Conservation (phyloP, 2,888 invertebrate genomes). For the Lumbricus terrestris region DNA sequence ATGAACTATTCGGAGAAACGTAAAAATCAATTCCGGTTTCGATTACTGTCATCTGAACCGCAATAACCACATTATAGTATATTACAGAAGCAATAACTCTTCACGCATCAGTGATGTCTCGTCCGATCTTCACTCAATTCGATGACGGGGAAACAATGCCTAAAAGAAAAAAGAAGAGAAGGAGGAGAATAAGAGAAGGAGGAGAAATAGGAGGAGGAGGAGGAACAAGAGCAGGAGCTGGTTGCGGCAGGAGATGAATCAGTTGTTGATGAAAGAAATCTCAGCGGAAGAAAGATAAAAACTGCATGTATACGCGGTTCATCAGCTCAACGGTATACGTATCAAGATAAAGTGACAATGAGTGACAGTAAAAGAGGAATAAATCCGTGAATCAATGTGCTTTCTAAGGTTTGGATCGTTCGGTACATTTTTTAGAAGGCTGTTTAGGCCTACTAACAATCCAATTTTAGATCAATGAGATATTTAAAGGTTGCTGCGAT, state of each 20-base stretch:
- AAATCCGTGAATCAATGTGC: neutral
- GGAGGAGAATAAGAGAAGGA: neutral
- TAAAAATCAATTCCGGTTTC: neutral
- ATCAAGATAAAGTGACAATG: neutral
- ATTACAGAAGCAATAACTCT: neutral
- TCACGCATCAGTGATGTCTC: too few relatives aligned
- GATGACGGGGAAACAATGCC: neutral
- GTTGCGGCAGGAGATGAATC: neutral
- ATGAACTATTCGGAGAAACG: neutral
- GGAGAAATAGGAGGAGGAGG: neutral
- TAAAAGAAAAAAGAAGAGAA: neutral
- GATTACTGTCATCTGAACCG: neutral
- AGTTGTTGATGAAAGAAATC: neutral
- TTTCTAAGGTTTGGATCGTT: neutral
- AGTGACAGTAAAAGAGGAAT: neutral
- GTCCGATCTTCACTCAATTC: too few relatives aligned
- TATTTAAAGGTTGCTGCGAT: too few relatives aligned
- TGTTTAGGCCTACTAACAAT: neutral
- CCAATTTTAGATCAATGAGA: too few relatives aligned
- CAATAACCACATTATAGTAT: too few relatives aligned
- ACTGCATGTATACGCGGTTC: neutral
- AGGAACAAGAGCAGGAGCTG: too few relatives aligned
- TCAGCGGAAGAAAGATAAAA: constrained; percentile 3
- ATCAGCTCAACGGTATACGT: neutral
- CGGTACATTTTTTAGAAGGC: neutral